Base-by-base conservation (phyloP, 2,113 vertebrate genomes). In the Sphaerodactylus townsendi region DNA sequence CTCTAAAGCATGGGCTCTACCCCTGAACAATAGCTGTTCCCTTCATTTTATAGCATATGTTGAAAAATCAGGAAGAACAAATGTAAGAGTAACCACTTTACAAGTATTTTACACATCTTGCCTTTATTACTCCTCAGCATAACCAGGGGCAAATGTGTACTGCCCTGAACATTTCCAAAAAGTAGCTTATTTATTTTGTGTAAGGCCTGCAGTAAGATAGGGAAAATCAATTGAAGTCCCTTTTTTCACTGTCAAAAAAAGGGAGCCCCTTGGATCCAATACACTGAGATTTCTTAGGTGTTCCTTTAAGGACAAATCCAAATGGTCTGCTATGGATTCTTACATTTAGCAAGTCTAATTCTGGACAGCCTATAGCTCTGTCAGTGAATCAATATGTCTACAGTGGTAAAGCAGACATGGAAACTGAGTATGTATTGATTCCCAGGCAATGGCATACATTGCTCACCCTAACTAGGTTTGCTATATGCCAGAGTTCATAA, bases 31-130 rank as follows among this genome's bases (percentile, higher is more conserved):
- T 9, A 62, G 59, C 59, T 62, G 23, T 28, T 62, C 59, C 59
- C 23, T 62, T 62, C 59, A 14, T 50, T 39, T 53, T 85, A 19
- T 2, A 0, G 14, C 15, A 37, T 21, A 56, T 30, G 70, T 25
- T 75, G 5, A 41, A 75, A 35, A 84, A 73, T 64, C 0, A 0
- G 19, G 87, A 83, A 53, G 59, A 62, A 62, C 59, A 62, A 62
- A 62, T 3, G 3, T n/a, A 59, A 77, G 68, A 28, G 39, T 69
- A 92, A 75, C 39, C 70, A 77, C 19, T 44, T 71, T 2, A 14
- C 44, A 62, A 78, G 76, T 35, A 44, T 87, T 74, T 85, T 8
- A 82, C 64, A 85, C 78, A 64, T 77, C 68, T 84, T 84, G n/a
- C 50, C 25, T 59, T 5, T 69, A 88, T 41, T 44, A 56, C 62